Base-by-base conservation (phyloP, 2,797 vertebrate genomes). In the Amblyopsis hoosieri region DNA sequence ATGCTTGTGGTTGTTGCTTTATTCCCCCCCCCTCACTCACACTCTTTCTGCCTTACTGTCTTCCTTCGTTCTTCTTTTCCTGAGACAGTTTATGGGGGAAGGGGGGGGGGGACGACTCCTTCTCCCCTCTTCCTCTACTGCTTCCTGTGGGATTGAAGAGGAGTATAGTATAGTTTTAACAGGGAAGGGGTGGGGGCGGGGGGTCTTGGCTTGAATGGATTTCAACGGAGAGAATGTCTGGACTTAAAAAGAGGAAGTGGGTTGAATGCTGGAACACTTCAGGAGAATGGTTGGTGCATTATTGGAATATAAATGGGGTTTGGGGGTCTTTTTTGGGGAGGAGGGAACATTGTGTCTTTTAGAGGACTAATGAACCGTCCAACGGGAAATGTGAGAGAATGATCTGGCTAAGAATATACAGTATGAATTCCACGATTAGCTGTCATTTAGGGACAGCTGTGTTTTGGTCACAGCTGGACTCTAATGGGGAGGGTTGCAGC, bases 71-170 rank as follows among this genome's bases (percentile, higher is more conserved):
- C 71, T 37, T 80, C 82, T 78, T 83, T 81, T 86, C 67, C 74
- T 68, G 57, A 69, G 72, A 67, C 53, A 47, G 72, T 71, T 62
- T 45, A 12, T 13, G 47, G 52, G 12, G 3, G 2, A 31, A n/a
- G 23, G 58, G 49, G 31, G 4, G 11, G 1, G 53, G 51, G 10
- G 14, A 2, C 8, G 57, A 86, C 88, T 87, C 83, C 79, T 66
- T 84, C 78, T 80, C 74, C 73, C 64, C 74, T 57, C 79, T 86
- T 89, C 86, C 86, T 89, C 77, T 80, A 54, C 15, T 45, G 67
- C 85, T 93, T 92, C 90, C 91, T 91, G 90, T 91, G 82, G 84
- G 85, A 90, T 71, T 79, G 82, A 88, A 85, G 85, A 90, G 84
- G 76, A 90, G 86, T 80, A 88, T 81, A 90, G 86, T 79, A 88